Conservation (phyloP, 1,140 invertebrate genomes). For the Dendroctonus ponderosae region DNA sequence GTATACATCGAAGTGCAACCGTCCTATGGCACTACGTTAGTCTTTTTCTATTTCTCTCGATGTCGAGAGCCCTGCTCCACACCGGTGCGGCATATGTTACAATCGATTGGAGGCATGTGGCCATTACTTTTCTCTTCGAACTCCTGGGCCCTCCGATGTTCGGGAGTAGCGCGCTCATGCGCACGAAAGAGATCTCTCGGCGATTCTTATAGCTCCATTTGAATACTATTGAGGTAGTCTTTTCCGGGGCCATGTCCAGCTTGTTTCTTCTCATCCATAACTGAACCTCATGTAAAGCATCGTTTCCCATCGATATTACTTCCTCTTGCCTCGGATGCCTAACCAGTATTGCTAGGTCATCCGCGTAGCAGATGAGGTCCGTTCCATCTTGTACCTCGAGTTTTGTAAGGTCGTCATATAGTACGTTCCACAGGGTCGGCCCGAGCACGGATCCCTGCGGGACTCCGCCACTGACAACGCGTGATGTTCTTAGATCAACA, state of each 20-base stretch:
- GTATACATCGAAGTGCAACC: neutral
- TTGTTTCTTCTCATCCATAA: conserved; percentile 2
- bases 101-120: neutral
- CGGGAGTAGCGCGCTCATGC: neutral
- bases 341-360: no score
- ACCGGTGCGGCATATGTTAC: conserved; percentile 4
- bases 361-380: no score
- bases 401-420: no score
- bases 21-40: neutral
- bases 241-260: conserved; percentile 15
- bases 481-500: no score
- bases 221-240: neutral
- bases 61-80: neutral
- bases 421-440: no score
- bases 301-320: neutral
- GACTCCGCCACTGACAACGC: no score
- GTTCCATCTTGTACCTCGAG: no score
- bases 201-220: neutral
- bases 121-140: neutral
- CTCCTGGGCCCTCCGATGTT: neutral
- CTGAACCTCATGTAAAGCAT: neutral
- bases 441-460: no score
- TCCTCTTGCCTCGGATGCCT: no score
- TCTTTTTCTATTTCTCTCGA: neutral
- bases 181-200: neutral